Conservation (phyloP, 2,113 vertebrate genomes). For the Melanerpes aurifrons region DNA sequence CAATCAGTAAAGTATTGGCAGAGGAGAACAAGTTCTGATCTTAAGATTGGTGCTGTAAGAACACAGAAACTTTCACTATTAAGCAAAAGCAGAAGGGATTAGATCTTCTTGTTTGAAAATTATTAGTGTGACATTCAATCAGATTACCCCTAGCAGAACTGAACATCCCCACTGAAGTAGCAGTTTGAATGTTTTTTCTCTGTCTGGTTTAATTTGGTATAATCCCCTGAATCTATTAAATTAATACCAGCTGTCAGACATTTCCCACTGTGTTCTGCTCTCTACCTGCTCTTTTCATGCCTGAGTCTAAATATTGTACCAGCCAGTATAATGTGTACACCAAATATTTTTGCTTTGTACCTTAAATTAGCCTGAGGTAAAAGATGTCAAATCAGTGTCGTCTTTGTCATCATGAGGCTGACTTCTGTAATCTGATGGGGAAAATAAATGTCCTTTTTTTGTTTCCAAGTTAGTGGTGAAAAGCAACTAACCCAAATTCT, state of each 20-base stretch:
- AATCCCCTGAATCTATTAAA: not conserved
- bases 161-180: not conserved
- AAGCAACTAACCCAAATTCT: not conserved
- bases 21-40: rapidly evolving
- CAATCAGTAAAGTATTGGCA: not conserved
- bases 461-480: not conserved
- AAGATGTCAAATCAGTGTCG: not conserved
- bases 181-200: not conserved
- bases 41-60: rapidly evolving
- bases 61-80: not conserved
- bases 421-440: not conserved
- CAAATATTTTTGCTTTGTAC: not conserved
- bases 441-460: not conserved
- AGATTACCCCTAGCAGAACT: not conserved
- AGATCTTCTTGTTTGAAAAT: not conserved
- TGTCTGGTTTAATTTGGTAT: not conserved
- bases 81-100: not conserved
- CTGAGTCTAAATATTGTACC: not conserved
- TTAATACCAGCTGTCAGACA: not conserved
- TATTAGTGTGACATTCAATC: not conserved
- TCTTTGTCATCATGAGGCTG: rapidly evolving
- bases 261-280: not conserved
- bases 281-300: not conserved
- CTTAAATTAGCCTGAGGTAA: not conserved
- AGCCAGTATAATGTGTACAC: not conserved